Evolutionary conservation across 2,888 invertebrate species (phyloP).

Genomic region (Euplagia quadripunctaria): DNA sequence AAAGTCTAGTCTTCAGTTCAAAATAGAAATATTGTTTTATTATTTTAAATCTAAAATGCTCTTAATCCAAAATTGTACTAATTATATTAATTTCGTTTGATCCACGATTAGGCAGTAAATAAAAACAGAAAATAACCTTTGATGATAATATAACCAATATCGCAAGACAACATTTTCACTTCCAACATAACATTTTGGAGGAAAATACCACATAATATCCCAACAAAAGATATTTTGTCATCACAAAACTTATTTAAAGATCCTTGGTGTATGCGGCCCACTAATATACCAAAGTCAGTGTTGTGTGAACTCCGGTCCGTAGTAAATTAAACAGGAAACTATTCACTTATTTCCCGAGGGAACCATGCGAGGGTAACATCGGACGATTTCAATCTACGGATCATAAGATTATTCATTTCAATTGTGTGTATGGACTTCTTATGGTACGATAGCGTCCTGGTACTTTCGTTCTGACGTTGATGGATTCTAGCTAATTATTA

Average conservation of each 20-base stretch:
- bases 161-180: neutral
- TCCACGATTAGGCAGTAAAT: neutral
- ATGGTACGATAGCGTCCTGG: slow-evolving; percentile 27
- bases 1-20: neutral
- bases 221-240: slow-evolving; percentile 40
- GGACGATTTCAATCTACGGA: slow-evolving; percentile 52
- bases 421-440: slow-evolving; percentile 20
- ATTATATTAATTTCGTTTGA: neutral
- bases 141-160: slow-evolving; percentile 1
- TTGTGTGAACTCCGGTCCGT: slow-evolving; percentile 50
- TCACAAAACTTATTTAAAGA: slow-evolving; percentile 47
- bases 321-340: slow-evolving; percentile 75
- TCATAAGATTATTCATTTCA: slow-evolving; percentile 50
- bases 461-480: slow-evolving; percentile 3
- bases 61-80: neutral
- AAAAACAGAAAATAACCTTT: neutral
- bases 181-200: slow-evolving; percentile 5
- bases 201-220: slow-evolving; percentile 11
- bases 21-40: neutral
- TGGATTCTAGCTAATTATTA: too few species aligned
- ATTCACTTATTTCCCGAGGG: slow-evolving; percentile 74
- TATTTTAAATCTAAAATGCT: neutral
- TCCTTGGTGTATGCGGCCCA: slow-evolving; percentile 36
- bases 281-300: slow-evolving; percentile 53
- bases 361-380: slow-evolving; percentile 40